Percentiles rank a stretch among this genome's conserved stretches.
phyloP scores from a whole-genome alignment of 2,888 invertebrate species.

The Pachliopta kotzebuea region DNA sequence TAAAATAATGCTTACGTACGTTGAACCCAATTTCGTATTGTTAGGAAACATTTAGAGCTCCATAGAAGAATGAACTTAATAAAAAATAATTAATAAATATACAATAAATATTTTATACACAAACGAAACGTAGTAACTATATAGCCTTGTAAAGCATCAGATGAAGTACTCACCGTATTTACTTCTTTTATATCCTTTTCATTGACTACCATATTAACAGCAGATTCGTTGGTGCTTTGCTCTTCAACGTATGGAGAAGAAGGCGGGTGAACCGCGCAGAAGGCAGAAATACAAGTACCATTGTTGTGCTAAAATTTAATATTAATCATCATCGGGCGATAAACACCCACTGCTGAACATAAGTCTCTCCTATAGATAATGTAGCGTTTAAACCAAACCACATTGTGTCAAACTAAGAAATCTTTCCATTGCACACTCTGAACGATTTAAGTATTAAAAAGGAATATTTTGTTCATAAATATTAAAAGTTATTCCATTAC shows the following conservation, averaged over 20 bases:
- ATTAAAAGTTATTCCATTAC: not conserved
- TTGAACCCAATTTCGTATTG: not conserved
- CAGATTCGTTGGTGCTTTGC: not conserved
- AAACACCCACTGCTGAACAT: too few relatives aligned
- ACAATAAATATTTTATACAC: too few relatives aligned
- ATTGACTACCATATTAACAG: slow-evolving; percentile 1
- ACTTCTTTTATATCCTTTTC: not conserved
- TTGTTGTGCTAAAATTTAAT: slow-evolving; percentile 34
- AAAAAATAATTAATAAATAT: too few relatives aligned
- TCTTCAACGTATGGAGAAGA: slow-evolving; percentile 10
- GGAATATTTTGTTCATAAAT: not conserved
- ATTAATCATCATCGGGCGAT: not conserved
- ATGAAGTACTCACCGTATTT: not conserved
- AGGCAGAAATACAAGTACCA: slow-evolving; percentile 43
- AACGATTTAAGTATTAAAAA: too few relatives aligned
- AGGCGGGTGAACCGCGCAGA: slow-evolving; percentile 39
- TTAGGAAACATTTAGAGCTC: not conserved
- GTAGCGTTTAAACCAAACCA: too few relatives aligned
- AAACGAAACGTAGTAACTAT: too few relatives aligned
- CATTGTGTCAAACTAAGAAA: too few relatives aligned
- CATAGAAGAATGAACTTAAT: too few relatives aligned
- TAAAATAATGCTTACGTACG: not conserved
- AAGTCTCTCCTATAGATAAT: too few relatives aligned
- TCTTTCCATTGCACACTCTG: too few relatives aligned
- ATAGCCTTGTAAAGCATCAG: not conserved